Conservation (phyloP, 2,888 invertebrate species). For the Esperia sulphurella region DNA sequence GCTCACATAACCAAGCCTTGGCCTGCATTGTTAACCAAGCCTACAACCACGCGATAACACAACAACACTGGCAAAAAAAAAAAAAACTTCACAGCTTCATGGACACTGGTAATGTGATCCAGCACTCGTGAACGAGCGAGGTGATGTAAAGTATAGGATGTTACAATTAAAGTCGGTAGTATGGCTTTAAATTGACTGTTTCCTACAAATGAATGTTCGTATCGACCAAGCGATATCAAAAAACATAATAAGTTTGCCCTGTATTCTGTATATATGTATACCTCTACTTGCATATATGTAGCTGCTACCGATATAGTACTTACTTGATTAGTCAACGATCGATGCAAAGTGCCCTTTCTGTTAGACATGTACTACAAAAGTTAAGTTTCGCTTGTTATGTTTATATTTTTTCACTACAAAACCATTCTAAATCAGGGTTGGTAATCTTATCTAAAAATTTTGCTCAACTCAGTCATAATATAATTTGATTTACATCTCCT, state of each 20-base stretch:
- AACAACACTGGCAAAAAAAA: slow-evolving; percentile 12
- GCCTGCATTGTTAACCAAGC: slow-evolving; percentile 60
- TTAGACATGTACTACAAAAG: no score
- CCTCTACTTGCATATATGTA: no score
- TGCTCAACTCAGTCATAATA: no score
- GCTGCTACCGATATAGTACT: no score
- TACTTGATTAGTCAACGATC: neutral
- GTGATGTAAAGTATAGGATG: neutral
- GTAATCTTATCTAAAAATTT: no score
- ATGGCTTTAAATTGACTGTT: neutral
- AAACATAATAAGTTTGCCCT: no score
- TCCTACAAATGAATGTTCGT: neutral
- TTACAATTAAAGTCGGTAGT: neutral
- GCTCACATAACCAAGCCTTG: slow-evolving; percentile 60
- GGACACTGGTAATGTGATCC: neutral
- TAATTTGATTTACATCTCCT: no score
- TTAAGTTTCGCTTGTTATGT: no score
- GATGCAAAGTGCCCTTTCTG: no score
- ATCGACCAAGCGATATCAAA: neutral
- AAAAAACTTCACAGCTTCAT: slow-evolving; percentile 1
- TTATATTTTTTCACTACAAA: no score
- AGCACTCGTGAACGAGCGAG: neutral
- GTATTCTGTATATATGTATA: neutral
- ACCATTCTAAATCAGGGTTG: no score
- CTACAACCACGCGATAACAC: slow-evolving; percentile 38